Evolutionary conservation across 2,113 vertebrate species (phyloP).

Genomic region (Oryzias curvinotus): DNA sequence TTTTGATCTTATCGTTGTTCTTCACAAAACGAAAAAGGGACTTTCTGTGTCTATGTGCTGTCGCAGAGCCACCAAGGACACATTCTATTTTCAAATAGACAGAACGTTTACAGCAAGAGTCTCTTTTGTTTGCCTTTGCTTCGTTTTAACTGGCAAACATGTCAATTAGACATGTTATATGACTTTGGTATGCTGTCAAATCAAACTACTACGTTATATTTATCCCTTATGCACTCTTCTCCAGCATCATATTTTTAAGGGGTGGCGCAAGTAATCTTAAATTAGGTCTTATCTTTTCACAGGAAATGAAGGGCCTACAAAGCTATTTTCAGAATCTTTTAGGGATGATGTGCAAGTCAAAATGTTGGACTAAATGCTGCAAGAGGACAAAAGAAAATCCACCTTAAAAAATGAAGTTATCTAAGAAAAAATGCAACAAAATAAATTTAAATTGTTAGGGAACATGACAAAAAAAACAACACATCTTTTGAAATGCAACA

Average conservation of each 20-base stretch:
- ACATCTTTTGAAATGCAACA: background rate
- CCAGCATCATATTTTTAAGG: slow-evolving; percentile 45
- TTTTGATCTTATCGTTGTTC: slow-evolving; percentile 65
- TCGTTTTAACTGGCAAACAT: slow-evolving; percentile 50
- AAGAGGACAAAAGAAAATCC: background rate
- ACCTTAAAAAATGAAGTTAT: background rate
- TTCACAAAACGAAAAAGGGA: slow-evolving; percentile 5
- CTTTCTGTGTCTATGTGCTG: slow-evolving; percentile 39
- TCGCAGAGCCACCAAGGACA: slow-evolving; percentile 54
- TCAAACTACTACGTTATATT: slow-evolving; percentile 36
- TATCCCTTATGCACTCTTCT: slow-evolving; percentile 36
- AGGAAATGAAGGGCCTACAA: background rate
- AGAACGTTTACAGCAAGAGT: slow-evolving; percentile 47
- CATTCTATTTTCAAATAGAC: slow-evolving; percentile 45
- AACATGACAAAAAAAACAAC: background rate
- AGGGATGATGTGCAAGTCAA: background rate
- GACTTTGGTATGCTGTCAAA: slow-evolving; percentile 22
- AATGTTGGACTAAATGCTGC: background rate
- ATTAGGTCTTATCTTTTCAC: slow-evolving; percentile 8
- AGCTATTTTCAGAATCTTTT: slow-evolving; percentile 24
- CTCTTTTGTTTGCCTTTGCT: slow-evolving; percentile 36
- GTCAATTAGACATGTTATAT: slow-evolving; percentile 49
- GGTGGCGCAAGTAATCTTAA: slow-evolving; percentile 22
- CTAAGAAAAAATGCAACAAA: background rate
- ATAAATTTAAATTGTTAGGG: background rate